A percentile compares a stretch with the other conserved stretches of the same genome.
Conservation (phyloP, 2,888 invertebrate genomes). For the Acanthosepion esculentum region DNA sequence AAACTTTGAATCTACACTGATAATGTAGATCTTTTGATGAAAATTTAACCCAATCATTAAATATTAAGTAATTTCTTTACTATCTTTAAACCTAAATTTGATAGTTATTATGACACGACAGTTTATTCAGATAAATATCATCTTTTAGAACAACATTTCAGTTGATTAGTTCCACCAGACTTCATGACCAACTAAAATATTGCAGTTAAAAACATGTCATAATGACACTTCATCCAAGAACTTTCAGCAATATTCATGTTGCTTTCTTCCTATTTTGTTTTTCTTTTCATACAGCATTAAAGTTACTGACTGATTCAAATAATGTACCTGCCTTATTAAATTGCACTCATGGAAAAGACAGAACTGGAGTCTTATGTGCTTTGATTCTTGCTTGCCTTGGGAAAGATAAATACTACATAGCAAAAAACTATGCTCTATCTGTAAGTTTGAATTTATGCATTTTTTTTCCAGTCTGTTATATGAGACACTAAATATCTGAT, state of each 20-base stretch:
- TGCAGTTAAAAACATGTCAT: not conserved
- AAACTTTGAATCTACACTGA: no score
- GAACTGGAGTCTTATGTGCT: constrained; percentile 69
- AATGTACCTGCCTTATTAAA: constrained; percentile 68
- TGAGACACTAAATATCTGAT: no score
- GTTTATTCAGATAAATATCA: no score
- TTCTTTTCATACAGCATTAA: constrained; percentile 62
- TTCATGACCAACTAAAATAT: no score
- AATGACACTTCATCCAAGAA: not conserved
- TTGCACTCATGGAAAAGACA: constrained; percentile 71
- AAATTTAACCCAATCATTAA: no score
- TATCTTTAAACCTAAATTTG: no score
- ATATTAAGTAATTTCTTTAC: no score
- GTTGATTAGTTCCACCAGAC: no score
- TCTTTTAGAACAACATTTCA: no score
- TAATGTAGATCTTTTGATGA: no score
- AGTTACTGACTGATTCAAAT: constrained; percentile 60
- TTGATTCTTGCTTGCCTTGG: constrained; percentile 65
- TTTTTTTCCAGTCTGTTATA: not conserved
- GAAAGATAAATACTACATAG: constrained; percentile 62
- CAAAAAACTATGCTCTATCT: constrained; percentile 65
- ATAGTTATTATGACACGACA: no score
- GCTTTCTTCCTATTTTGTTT: not conserved
- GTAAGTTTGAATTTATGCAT: constrained; percentile 54
- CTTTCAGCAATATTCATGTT: not conserved